Percentiles rank a stretch among this genome's conserved stretches.
Evolutionary conservation across 2,113 vertebrate genomes (phyloP).

Genomic region (Zosterops pallidus): DNA sequence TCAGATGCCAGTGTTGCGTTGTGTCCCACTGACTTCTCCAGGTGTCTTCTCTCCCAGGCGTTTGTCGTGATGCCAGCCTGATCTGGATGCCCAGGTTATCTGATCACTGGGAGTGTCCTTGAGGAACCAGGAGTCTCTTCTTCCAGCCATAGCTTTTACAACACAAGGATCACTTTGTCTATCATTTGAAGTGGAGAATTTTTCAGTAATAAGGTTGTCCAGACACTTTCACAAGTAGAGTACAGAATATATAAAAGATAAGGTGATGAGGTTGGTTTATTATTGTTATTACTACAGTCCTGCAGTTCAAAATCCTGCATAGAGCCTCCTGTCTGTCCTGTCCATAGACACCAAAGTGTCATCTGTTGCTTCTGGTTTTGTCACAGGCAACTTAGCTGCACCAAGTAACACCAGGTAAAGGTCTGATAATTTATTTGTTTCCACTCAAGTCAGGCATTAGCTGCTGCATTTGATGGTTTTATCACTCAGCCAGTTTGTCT

Average conservation of each 20-base stretch:
- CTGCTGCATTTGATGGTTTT: background rate
- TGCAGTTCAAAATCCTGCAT: background rate
- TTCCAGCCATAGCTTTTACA: background rate
- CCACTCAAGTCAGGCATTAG: background rate
- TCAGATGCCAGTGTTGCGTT: background rate
- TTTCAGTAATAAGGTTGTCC: background rate
- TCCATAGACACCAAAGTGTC: background rate
- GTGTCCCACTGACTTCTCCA: background rate
- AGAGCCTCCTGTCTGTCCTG: background rate
- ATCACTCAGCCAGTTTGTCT: background rate
- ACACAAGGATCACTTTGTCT: background rate
- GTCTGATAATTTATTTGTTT: background rate
- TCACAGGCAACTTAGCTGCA: background rate
- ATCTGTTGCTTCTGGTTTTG: background rate
- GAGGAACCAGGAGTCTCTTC: background rate
- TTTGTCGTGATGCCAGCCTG: background rate
- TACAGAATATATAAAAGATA: background rate
- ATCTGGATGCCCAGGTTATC: background rate
- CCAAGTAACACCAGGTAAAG: background rate
- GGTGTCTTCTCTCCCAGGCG: rapidly evolving
- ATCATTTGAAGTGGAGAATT: background rate
- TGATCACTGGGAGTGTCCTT: background rate
- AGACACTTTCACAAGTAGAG: rapidly evolving
- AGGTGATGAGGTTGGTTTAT: background rate
- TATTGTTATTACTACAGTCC: background rate